These are phyloP conservation scores for Habrosyne pyritoides DNA, from an alignment of 2,888 invertebrate species.

Conservation along the genomic window DNA sequence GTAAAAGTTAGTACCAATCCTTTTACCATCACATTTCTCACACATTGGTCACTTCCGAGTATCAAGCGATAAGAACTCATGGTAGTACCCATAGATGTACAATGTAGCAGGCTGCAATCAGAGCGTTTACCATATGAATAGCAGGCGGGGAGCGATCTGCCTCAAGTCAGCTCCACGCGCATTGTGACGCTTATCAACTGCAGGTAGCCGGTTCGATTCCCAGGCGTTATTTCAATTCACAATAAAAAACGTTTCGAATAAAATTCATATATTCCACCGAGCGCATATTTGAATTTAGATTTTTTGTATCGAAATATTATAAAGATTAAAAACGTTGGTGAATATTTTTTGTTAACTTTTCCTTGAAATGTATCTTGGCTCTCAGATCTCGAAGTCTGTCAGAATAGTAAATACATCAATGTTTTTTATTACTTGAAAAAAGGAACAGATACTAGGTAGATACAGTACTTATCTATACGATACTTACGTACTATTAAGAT, in stretches of 20 bases:
- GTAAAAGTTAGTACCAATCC: too few species aligned
- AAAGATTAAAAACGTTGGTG: not conserved
- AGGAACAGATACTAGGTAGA: too few species aligned
- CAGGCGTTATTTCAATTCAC: not conserved
- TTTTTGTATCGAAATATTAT: not conserved
- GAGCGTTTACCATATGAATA: constrained; percentile 29
- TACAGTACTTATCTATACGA: too few species aligned
- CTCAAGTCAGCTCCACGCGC: not conserved
- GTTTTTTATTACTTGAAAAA: not conserved
- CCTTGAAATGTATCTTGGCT: not conserved
- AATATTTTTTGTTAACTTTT: not conserved
- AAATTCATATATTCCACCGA: not conserved
- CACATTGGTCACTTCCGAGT: not conserved
- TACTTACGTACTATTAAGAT: too few species aligned
- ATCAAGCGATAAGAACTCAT: not conserved
- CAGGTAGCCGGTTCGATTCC: not conserved
- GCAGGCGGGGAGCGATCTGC: constrained; percentile 16
- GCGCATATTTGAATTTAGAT: not conserved
- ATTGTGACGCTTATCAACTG: not conserved
- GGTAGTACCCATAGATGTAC: constrained; percentile 9
- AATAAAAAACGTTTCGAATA: not conserved
- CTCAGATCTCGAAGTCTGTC: not conserved
- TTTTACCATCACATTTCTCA: not conserved
- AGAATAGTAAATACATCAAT: not conserved
- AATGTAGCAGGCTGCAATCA: constrained; percentile 12